A percentile compares a stretch with the other conserved stretches of the same genome.
phyloP scores from a whole-genome alignment of 2,797 vertebrate genomes.

The Lophotriccus pileatus region DNA sequence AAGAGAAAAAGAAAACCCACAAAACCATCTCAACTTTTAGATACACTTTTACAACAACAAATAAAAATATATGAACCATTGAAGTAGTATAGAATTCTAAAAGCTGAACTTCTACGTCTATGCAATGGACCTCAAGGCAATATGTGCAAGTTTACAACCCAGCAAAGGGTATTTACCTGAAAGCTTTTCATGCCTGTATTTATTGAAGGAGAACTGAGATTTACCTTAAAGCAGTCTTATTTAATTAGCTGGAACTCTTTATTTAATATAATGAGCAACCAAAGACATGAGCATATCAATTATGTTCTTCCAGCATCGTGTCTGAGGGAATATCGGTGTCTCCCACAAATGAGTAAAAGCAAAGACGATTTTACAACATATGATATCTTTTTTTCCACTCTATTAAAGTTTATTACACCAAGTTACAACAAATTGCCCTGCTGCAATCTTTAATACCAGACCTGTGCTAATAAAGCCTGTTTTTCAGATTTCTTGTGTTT shows the following conservation, averaged over 20 bases:
- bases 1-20: not conserved
- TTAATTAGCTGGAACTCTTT: not conserved
- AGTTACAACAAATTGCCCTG: not conserved
- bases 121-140: not conserved
- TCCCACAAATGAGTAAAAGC: not conserved
- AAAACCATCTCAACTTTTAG: not conserved
- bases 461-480: not conserved
- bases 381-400: not conserved
- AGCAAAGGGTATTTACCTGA: not conserved
- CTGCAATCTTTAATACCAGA: not conserved
- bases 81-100: not conserved
- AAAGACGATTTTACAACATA: not conserved
- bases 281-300: not conserved
- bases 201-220: not conserved
- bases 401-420: not conserved
- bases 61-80: conserved; percentile 22
- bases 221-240: not conserved
- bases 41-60: not conserved
- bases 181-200: not conserved
- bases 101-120: not conserved
- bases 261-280: not conserved
- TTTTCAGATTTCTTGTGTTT: not conserved
- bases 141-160: not conserved
- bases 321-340: not conserved
- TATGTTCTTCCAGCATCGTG: not conserved